phyloP scores from a whole-genome alignment of 1,140 invertebrate genomes.

The Sarcophaga bullata region DNA sequence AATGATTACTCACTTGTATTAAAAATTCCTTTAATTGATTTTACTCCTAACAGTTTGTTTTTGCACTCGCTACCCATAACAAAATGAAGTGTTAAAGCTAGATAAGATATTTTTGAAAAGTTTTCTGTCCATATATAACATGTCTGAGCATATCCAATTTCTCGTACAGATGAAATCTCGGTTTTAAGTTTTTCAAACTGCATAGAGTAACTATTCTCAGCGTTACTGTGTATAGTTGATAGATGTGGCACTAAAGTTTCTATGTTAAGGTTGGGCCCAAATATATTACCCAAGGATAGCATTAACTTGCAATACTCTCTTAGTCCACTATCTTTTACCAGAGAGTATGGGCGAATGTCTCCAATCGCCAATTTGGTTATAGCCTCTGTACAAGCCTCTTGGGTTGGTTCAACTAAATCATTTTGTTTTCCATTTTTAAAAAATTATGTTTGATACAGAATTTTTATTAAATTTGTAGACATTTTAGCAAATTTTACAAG shows the following conservation, averaged over 20 bases:
- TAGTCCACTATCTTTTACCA: no score
- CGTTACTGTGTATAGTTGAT: neutral
- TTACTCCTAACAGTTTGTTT: no score
- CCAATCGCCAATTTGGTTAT: neutral
- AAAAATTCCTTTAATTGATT: no score
- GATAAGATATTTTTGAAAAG: no score
- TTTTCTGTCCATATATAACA: no score
- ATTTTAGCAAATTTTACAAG: conserved; percentile 26
- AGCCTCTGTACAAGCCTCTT: neutral
- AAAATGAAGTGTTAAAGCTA: no score
- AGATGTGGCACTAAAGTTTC: no score
- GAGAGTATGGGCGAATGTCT: neutral
- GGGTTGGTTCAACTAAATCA: neutral
- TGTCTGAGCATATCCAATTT: conserved; percentile 9
- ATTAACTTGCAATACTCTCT: no score
- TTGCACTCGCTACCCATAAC: no score
- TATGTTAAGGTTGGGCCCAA: no score
- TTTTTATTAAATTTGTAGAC: conserved; percentile 30
- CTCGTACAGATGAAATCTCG: neutral
- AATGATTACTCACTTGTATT: no score
- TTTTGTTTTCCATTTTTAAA: neutral
- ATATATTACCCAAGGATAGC: no score
- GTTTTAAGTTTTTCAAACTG: conserved; percentile 21
- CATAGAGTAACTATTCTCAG: neutral
- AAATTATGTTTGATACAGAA: conserved; percentile 14